Conservation (phyloP, 2,797 vertebrate genomes). For the Pseudotriccus pelzelni region DNA sequence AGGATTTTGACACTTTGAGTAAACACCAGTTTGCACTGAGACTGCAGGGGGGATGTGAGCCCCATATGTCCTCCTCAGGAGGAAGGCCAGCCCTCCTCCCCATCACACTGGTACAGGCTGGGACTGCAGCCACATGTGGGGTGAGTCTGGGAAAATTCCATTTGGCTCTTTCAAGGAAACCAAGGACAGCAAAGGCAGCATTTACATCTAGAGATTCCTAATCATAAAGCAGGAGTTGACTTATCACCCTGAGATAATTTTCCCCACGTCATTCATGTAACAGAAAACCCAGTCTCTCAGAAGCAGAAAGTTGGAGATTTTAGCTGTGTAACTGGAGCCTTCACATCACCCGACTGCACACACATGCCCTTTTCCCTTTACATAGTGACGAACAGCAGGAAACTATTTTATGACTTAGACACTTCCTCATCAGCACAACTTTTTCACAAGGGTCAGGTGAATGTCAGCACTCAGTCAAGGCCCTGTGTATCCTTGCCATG, state of each 20-base stretch:
- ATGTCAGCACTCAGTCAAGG: not conserved
- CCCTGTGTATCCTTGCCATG: rapidly evolving
- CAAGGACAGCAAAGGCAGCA: not conserved
- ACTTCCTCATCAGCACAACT: not conserved
- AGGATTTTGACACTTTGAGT: not conserved
- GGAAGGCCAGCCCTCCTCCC: constrained; percentile 1
- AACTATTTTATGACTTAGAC: not conserved
- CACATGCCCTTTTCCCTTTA: not conserved
- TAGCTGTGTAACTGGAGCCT: not conserved
- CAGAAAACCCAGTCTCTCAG: not conserved
- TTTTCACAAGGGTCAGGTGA: not conserved
- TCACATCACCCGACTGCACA: not conserved
- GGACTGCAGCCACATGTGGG: not conserved
- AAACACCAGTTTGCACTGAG: not conserved
- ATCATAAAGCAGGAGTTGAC: not conserved
- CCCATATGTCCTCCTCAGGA: not conserved
- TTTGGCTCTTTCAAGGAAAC: not conserved
- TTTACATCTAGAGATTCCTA: not conserved
- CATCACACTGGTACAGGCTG: not conserved
- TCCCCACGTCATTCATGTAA: not conserved
- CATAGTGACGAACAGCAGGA: not conserved
- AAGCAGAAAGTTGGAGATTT: not conserved
- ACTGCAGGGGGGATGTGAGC: rapidly evolving
- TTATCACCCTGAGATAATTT: not conserved
- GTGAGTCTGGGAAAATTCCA: not conserved